Evolutionary conservation across 2,113 vertebrate species (phyloP).

Genomic region (Columba livia): DNA sequence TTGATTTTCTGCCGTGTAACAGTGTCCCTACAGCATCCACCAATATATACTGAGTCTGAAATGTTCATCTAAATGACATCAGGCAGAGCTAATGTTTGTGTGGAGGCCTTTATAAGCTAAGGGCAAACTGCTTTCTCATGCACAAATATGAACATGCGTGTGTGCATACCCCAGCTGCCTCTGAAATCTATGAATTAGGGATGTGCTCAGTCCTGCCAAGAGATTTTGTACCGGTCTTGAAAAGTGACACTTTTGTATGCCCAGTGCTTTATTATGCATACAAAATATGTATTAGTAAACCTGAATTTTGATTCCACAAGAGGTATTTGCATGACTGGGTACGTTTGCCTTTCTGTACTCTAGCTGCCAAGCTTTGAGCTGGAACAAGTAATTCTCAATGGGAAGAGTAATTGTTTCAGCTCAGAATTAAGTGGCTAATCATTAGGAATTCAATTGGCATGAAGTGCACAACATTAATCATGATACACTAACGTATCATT

Average conservation of each 20-base stretch:
- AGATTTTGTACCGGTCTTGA: not conserved
- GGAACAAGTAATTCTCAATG: constrained; percentile 16
- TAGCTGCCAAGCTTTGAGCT: not conserved
- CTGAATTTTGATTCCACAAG: not conserved
- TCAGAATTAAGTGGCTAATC: constrained; percentile 37
- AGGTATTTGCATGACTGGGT: not conserved
- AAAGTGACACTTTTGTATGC: not conserved
- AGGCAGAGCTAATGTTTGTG: not conserved
- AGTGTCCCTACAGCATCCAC: not conserved
- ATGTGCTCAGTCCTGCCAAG: not conserved
- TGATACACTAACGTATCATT: not conserved
- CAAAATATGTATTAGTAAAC: not conserved
- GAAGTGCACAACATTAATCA: not conserved
- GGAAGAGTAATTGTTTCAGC: constrained; percentile 23
- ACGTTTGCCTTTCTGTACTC: not conserved
- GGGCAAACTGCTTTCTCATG: not conserved
- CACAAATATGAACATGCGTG: not conserved
- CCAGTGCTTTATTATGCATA: not conserved
- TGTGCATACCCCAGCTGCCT: not conserved
- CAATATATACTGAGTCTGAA: not conserved
- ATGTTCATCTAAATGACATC: not conserved
- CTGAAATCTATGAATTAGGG: not conserved
- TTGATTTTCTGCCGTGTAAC: not conserved
- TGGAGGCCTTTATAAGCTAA: not conserved
- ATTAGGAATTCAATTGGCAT: constrained; percentile 44